Evolutionary conservation across 2,113 vertebrate genomes (phyloP), one percentile per base, ranked within the genome.

Genomic region (Mirza zaza): DNA sequence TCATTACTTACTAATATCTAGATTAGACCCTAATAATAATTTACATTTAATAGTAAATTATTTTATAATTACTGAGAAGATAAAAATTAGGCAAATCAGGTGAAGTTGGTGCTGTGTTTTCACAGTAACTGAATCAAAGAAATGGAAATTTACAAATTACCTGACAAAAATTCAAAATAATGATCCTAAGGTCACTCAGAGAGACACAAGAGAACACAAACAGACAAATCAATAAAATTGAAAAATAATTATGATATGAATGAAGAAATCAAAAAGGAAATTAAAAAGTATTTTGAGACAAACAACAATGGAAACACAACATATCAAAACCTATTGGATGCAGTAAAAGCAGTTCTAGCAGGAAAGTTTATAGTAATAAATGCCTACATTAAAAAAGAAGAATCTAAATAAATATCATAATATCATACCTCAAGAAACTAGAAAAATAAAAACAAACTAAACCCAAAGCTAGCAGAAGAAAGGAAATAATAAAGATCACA

Each of bases 81-180:
- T 14, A 89, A 81, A 91, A 61, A 29, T 85, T 68, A 88, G 11
- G 73, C 27, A 81, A 81, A 80, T 82, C 57, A 68, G 48, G 18
- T 48, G 18, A 82, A 55, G 8, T 36, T 48, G 68, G 23, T 8
- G 0, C 11, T 92, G 4, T 73, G 6, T 55, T 81, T 86, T 70
- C 25, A 73, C 52, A 18, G 57, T 18, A 86, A 68, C 4, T 45
- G 1, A 68, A 34, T 68, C 65, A 68, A 68, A 34, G 20, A 17
- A 68, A n/a, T 68, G 32, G 32, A 68, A 68, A 68, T 68, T 68
- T 68, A 68, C 15, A 68, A 68, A 68, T 14, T n/a, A 32, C 34
- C 15, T 8, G 34, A 68, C 13, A 68, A 68, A n/a, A 68, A 68
- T n/a, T 68, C 34, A 34, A 68, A 68, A n/a, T n/a, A 68, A 34